Conservation (phyloP, 1,140 invertebrate genomes). For the Limonius californicus region DNA sequence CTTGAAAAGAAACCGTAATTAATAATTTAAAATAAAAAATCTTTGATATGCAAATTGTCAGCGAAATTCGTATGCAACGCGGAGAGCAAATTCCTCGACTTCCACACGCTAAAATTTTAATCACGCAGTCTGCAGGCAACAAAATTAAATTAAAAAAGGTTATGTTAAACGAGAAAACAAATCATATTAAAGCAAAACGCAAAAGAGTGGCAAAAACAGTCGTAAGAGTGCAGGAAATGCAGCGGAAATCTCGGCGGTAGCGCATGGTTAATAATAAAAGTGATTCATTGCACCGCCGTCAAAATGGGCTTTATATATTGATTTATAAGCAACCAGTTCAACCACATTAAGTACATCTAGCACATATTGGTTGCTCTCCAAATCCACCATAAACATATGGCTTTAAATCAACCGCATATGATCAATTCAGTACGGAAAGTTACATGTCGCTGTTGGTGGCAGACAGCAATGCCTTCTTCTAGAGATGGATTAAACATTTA, state of each 20-base stretch:
- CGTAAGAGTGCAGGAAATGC: slow-evolving; percentile 10
- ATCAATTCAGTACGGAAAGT: too few species aligned
- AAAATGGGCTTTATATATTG: neutral
- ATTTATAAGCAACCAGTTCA: neutral
- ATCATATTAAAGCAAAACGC: slow-evolving; percentile 11
- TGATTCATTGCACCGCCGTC: neutral
- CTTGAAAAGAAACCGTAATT: neutral
- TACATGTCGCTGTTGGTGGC: too few species aligned
- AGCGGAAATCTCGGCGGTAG: slow-evolving; percentile 2
- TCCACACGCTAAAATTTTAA: slow-evolving; percentile 9
- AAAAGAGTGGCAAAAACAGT: neutral
- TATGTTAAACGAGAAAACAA: slow-evolving; percentile 3
- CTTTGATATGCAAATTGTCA: slow-evolving; percentile 13
- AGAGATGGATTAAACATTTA: too few species aligned
- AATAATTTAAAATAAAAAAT: slow-evolving; percentile 13
- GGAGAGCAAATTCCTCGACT: neutral
- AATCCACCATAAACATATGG: neutral
- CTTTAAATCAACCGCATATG: neutral
- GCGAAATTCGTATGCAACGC: slow-evolving; percentile 5
- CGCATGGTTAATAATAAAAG: slow-evolving; percentile 3
- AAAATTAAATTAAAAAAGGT: slow-evolving; percentile 10
- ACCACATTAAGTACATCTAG: neutral
- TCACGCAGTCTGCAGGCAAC: slow-evolving; percentile 6
- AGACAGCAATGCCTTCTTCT: too few species aligned
- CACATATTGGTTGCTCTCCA: neutral